Base-by-base conservation (phyloP, 2,888 invertebrate species). In the Drosophila leonis region DNA sequence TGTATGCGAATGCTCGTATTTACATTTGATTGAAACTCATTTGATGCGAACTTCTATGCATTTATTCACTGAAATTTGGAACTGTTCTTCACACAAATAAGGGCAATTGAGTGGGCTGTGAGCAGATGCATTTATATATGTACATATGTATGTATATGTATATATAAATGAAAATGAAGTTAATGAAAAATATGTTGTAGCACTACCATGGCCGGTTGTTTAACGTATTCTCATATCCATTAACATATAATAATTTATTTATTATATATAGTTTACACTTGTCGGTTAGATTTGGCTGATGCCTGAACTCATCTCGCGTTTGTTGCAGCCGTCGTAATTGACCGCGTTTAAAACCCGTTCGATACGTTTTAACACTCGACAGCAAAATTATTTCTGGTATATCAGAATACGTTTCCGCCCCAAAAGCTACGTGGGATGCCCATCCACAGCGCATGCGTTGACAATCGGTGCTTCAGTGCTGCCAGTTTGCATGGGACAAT, bases 351-450 rank as follows among this genome's bases (percentile, higher is more conserved):
- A 85, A 85, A 89, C 84, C 90, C 90, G 91, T 90, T 90, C 90
- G 87, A 90, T 87, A 84, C 89, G 88, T 85, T 88, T 90, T 90
- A 90, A 75, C 82, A 75, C 84, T 78, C 78, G 62, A 75, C 76
- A 86, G 89, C 89, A 90, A 83, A 90, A 91, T 85, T 90, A 90
- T 90, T 91, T 91, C 88, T 87, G 88, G 91, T 91, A 92, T 92
- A 91, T 91, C 92, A 90, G 82, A 84, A 90, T 88, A 88, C 91
- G 92, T 91, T 91, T 92, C 92, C 92, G 92, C 92, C 92, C 92
- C 86, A 91, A 84, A 85, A 74, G 51, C 24, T 67, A 78, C 74
- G 78, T 75, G 81, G 75, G 80, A 73, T 48, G 7, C 48, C 29
- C 48, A 10, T 6, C 3, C 10, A 48, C n/a, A 15, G 68, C 86